Evolutionary conservation across 2,888 invertebrate species (phyloP), one percentile per base, ranked within the genome.

Genomic region (Melinaea menophilus): DNA sequence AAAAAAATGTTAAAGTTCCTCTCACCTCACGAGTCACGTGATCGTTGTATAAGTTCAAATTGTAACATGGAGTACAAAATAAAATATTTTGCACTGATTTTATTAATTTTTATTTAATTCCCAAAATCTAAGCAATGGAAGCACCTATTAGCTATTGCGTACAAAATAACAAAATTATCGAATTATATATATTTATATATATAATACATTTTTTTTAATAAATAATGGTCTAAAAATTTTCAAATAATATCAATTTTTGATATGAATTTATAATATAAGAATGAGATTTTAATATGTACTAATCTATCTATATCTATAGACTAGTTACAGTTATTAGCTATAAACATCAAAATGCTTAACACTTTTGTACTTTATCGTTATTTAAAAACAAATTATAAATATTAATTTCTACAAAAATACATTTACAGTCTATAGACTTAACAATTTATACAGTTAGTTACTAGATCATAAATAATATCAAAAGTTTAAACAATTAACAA

Each of bases 81-180:
- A 80, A 82, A 82, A 76, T 84, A 81, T 85, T 86, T 86, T 86
- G 80, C 81, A 85, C 79, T 69, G 46, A 62, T 59, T 54, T 55
- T 22, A 59, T 55, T 59, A 63, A 59, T 63, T 11, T 72, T 71
- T 67, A 61, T 68, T 63, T 56, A 41, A 22, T 61, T 12, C 22
- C 12, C 22, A 47, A 68, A 65, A 57, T 9, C 13, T 37, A 65
- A 33, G 64, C 33, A 48, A 58, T 58, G 60, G 60, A 64, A 62
- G 62, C 62, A 62, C 61, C 61, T 64, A 65, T 59, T 59, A 33
- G 31, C 51, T 31, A 13, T 31, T 22, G 22, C 31, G 31, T 51
- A 51, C n/a, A 12, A 48, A 48, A 48, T 48, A 48, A 48, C 48
- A 48, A 48, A 48, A 48, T 48, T 48, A 22, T 22, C 2, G 7